Conservation (phyloP, 2,797 vertebrate genomes). For the Vipera ursinii region DNA sequence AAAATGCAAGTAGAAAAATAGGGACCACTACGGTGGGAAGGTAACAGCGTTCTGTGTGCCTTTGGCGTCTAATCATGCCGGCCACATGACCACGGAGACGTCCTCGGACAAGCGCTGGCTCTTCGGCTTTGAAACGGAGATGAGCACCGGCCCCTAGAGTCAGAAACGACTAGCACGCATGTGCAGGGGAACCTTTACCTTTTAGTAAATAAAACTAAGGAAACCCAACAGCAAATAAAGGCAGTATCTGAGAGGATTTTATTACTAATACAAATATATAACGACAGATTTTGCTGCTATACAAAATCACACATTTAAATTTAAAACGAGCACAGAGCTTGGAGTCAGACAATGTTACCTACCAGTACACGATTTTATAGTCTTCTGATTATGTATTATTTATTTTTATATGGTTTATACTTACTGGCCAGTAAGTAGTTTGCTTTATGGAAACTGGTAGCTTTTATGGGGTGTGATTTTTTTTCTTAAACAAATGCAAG, state of each 20-base stretch:
- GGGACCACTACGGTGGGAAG: too few species aligned
- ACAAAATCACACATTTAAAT: not conserved
- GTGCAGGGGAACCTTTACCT: too few species aligned
- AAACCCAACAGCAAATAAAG: not conserved
- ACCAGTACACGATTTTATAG: not conserved
- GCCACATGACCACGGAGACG: too few species aligned
- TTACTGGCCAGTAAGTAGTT: not conserved
- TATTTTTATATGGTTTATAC: not conserved
- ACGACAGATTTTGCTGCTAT: not conserved
- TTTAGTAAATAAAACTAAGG: not conserved
- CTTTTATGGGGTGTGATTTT: not conserved
- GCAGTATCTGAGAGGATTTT: not conserved
- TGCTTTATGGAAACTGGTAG: not conserved
- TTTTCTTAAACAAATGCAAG: not conserved
- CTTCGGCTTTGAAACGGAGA: too few species aligned
- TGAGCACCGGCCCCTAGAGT: too few species aligned
- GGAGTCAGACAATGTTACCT: not conserved
- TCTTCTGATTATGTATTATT: not conserved
- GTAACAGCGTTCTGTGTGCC: too few species aligned
- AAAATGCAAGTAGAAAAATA: too few species aligned
- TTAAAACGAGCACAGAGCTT: not conserved
- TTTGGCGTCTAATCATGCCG: too few species aligned
- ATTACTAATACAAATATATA: slow-evolving; percentile 5
- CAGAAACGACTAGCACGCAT: too few species aligned
- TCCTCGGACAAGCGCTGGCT: too few species aligned